Evolutionary conservation across 2,888 invertebrate species (phyloP), one percentile per base, ranked within the genome.

Genomic region (Melanostoma scalare): DNA sequence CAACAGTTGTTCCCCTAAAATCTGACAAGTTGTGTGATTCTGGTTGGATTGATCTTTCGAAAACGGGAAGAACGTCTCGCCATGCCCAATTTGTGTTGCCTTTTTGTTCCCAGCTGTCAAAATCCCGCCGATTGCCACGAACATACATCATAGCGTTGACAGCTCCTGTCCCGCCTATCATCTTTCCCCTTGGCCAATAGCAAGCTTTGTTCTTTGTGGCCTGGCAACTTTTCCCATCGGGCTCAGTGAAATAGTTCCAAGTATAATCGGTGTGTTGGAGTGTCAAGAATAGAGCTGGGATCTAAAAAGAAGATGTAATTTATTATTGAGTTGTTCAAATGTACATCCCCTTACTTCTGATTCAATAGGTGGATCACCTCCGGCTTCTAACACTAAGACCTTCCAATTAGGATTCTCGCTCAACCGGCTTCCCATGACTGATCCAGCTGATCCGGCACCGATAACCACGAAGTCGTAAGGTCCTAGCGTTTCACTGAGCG

Each of bases 51-150:
- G 96, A 96, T 88, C 96, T 96, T 89, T 94, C 95, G 88, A 96
- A 97, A 89, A 96, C 96, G 0, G 94, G 94, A 60, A 96, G 89
- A 0, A 96, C 93, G 84, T 96, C 95, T 40, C 96, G 93, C 89
- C 94, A 97, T 2, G 95, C 92, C 95, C 95, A 95, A 0, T 93
- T 94, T 0, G 88, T 77, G 86, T 94, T 95, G 0, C 95, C 95
- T 44, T 91, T 55, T 0, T 88, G 87, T 6, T 92, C 92, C 95
- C 95, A 95, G 0, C 90, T 88, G 87, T 95, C 93, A 87, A 93
- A 95, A 88, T 95, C 95, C 3, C 88, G 87, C 3, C 93, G 92
- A 89, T 94, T 94, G 0, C 95, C 95, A 3, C 94, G 91, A 0
- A 94, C 88, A 87, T 95, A 94, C 0, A 94, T 73, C 94, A 95